Conservation (phyloP, 2,888 invertebrate genomes). For the Oscheius sp. region DNA sequence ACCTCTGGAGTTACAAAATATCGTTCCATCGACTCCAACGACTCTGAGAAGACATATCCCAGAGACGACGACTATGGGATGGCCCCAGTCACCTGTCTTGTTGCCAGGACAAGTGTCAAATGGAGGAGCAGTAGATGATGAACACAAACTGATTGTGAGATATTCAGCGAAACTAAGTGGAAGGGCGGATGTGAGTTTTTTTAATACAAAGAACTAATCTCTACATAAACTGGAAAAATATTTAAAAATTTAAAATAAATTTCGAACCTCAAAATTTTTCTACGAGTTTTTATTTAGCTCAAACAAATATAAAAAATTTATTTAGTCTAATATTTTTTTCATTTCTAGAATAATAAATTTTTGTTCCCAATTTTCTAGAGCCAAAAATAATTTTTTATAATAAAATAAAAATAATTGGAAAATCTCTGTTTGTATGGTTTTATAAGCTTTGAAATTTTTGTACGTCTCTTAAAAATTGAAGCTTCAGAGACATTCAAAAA, state of each 20-base stretch:
- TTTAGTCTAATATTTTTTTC: too few species aligned
- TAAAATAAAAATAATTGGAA: too few species aligned
- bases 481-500: too few species aligned
- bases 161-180: conserved; percentile 95
- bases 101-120: conserved; percentile 66
- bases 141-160: conserved; percentile 85
- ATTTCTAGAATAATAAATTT: too few species aligned
- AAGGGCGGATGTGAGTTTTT: conserved; percentile 61
- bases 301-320: too few species aligned
- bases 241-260: background rate
- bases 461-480: too few species aligned
- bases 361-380: too few species aligned
- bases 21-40: conserved; percentile 81
- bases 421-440: too few species aligned
- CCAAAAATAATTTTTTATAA: too few species aligned
- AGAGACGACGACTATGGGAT: conserved; percentile 33
- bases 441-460: too few species aligned
- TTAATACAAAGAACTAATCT: background rate
- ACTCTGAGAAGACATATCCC: conserved; percentile 52
- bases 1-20: conserved; percentile 91
- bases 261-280: too few species aligned
- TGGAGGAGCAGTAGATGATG: conserved; percentile 65
- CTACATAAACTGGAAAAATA: background rate
- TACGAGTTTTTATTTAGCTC: too few species aligned
- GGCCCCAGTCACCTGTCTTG: conserved; percentile 53